Conservation (phyloP, 2,113 vertebrate species). For the Fregetta grallaria region DNA sequence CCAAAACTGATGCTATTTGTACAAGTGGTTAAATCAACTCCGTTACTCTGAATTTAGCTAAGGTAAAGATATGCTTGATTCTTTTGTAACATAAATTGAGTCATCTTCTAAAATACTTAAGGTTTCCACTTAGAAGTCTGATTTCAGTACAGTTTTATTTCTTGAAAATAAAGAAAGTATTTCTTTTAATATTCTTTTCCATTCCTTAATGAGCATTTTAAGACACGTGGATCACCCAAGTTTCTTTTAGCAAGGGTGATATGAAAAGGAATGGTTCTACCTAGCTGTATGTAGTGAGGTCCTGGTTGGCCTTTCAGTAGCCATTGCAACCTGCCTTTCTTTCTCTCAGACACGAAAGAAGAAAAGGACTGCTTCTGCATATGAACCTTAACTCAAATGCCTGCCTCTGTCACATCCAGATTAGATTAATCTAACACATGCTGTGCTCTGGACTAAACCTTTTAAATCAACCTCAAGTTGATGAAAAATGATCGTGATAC, state of each 20-base stretch:
- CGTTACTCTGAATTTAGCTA: background rate
- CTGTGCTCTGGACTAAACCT: background rate
- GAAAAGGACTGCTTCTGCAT: background rate
- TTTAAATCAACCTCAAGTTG: background rate
- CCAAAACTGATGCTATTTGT: background rate
- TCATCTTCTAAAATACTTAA: background rate
- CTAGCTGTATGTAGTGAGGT: background rate
- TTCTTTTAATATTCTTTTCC: background rate
- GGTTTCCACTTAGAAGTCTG: background rate
- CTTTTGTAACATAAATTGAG: background rate
- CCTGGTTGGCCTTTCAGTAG: background rate
- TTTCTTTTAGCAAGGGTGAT: background rate
- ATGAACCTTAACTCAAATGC: background rate
- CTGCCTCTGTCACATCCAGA: background rate
- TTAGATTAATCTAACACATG: background rate
- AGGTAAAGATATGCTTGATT: background rate
- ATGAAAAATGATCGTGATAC: background rate
- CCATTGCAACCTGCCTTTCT: background rate
- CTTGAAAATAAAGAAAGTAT: background rate
- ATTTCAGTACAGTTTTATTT: background rate
- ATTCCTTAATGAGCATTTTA: background rate
- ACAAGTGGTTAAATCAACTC: background rate
- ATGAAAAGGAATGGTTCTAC: background rate
- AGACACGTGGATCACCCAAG: fast-evolving
- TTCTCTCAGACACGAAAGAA: background rate